Evolutionary conservation across 35 echinoderm and acorn worm species (phyloP).

Genomic region (Amphiura filiformis): DNA sequence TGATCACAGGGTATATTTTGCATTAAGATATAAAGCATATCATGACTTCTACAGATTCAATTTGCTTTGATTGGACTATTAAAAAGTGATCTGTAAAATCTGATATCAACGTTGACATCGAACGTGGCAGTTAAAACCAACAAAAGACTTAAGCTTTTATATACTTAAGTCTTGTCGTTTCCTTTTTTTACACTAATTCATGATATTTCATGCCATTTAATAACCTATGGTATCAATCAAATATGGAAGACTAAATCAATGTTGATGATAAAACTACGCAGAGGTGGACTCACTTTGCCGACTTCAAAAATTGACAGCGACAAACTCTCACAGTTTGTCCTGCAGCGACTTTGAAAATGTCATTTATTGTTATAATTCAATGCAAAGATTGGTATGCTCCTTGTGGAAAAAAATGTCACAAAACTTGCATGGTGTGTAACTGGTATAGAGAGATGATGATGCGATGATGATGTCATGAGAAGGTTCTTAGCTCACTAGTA

Average conservation of each 20-base stretch:
- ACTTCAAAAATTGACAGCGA: not conserved
- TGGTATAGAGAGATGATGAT: no score
- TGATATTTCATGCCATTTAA: not conserved
- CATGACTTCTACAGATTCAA: not conserved
- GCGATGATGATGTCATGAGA: no score
- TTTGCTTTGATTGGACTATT: not conserved
- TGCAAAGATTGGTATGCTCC: not conserved
- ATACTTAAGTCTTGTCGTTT: not conserved
- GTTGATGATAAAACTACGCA: not conserved
- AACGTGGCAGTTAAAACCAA: not conserved
- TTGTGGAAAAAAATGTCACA: not conserved
- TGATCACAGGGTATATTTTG: not conserved
- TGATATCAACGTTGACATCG: not conserved
- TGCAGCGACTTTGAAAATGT: not conserved
- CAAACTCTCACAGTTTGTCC: not conserved
- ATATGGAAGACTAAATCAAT: conserved; percentile 1
- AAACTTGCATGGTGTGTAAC: no score
- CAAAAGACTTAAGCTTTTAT: conserved; percentile 9
- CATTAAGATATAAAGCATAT: not conserved
- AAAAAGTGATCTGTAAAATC: not conserved
- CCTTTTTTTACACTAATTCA: conserved; percentile 6
- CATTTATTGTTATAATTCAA: conserved; percentile 16
- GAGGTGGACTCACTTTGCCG: not conserved
- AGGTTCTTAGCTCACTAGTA: no score
- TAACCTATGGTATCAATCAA: not conserved